Evolutionary conservation across 1,140 invertebrate genomes (phyloP).

Genomic region (Leptestheria dahalacensis): DNA sequence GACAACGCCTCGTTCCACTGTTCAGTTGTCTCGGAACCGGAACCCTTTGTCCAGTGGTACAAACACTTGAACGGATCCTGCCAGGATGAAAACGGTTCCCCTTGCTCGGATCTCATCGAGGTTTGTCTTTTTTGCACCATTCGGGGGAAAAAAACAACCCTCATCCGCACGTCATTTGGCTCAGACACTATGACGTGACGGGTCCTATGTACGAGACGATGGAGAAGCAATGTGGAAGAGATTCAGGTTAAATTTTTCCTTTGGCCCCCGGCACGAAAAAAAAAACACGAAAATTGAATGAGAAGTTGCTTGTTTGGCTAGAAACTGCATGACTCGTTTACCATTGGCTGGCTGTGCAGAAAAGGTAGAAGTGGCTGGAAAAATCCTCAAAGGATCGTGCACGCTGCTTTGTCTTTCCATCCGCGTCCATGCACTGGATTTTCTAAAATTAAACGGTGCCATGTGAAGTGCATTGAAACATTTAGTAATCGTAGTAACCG

Average conservation of each 20-base stretch:
- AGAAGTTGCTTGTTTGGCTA: not conserved
- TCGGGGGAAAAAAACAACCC: no score
- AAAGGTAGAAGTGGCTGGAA: no score
- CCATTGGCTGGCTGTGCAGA: no score
- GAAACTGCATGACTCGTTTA: slow-evolving; percentile 20
- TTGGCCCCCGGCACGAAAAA: slow-evolving; percentile 3
- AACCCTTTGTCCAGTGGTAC: slow-evolving; percentile 59
- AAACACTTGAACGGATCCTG: slow-evolving; percentile 36
- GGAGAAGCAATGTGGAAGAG: slow-evolving; percentile 22
- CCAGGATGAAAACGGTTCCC: slow-evolving; percentile 20
- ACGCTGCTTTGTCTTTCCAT: no score
- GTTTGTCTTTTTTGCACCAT: no score
- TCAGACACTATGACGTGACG: slow-evolving; percentile 39
- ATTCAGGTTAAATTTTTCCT: not conserved
- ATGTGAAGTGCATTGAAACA: no score
- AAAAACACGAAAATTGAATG: not conserved
- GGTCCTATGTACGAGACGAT: slow-evolving; percentile 22
- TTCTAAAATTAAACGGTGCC: not conserved
- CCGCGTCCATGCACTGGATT: no score
- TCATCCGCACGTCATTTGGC: slow-evolving; percentile 59
- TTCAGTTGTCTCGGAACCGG: slow-evolving; percentile 54
- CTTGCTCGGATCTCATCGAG: slow-evolving; percentile 23
- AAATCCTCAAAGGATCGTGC: no score
- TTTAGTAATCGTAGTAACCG: no score
- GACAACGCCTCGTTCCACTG: slow-evolving; percentile 50